A percentile compares a stretch with the other conserved stretches of the same genome.
Conservation (phyloP, 1,140 invertebrate genomes). For the Matsumurasca onukii region DNA sequence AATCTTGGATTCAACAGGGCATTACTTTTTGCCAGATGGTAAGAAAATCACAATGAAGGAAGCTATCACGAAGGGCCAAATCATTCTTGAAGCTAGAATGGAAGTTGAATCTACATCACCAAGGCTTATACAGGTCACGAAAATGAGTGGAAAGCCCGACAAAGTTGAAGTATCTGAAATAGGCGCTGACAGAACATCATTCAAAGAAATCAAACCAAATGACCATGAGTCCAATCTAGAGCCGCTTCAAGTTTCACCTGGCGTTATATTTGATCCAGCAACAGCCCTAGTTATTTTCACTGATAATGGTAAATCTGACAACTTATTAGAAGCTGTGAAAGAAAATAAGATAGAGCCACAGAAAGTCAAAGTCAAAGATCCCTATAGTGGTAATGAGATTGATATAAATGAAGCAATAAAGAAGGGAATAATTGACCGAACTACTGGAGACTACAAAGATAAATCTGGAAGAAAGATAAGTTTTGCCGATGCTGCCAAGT, state of each 20-base stretch:
- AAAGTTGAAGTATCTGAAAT: constrained; percentile 58
- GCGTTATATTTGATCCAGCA: constrained; percentile 72
- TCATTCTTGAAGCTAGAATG: constrained; percentile 59
- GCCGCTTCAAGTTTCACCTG: constrained; percentile 66
- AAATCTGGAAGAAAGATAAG: constrained; percentile 62
- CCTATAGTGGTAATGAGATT: constrained; percentile 65
- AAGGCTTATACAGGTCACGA: constrained; percentile 62
- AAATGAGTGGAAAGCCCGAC: constrained; percentile 61
- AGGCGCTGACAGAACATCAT: constrained; percentile 45
- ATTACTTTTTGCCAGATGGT: constrained; percentile 56
- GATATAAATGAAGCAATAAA: constrained; percentile 73
- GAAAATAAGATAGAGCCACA: constrained; percentile 64
- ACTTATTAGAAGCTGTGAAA: constrained; percentile 67
- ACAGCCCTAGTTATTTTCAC: constrained; percentile 71
- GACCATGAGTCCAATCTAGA: constrained; percentile 57
- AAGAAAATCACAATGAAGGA: constrained; percentile 72
- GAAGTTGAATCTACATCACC: constrained; percentile 53
- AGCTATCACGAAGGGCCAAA: constrained; percentile 68
- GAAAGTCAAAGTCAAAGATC: constrained; percentile 76
- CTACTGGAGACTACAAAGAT: constrained; percentile 69
- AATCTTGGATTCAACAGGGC: constrained; percentile 74
- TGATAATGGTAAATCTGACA: constrained; percentile 63
- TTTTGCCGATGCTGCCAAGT: constrained; percentile 72
- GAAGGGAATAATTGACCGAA: constrained; percentile 71
- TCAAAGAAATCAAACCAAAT: constrained; percentile 50